These are phyloP conservation scores for Odontomyia ornata DNA, from an alignment of 2,888 invertebrate species.

Conservation along the genomic window DNA sequence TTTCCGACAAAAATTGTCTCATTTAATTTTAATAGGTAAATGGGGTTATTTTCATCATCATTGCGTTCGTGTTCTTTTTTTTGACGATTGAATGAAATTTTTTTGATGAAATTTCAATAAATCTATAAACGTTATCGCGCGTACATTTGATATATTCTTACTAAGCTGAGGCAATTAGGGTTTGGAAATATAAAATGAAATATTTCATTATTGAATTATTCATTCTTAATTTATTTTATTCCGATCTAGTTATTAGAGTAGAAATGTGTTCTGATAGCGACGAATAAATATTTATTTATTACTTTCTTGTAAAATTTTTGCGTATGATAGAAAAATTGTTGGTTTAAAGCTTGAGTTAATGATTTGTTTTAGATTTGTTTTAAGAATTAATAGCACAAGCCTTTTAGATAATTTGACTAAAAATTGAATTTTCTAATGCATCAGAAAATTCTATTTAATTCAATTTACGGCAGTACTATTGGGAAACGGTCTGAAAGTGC, in stretches of 20 bases:
- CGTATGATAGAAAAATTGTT: not conserved
- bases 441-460: too few relatives aligned
- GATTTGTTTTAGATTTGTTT: too few relatives aligned
- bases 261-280: too few relatives aligned
- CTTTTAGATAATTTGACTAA: too few relatives aligned
- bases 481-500: too few relatives aligned
- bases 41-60: conserved; percentile 20
- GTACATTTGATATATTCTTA: conserved; percentile 33
- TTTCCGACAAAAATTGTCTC: not conserved
- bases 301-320: not conserved
- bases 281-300: too few relatives aligned
- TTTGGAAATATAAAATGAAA: not conserved
- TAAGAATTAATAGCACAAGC: too few relatives aligned
- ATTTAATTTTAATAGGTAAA: not conserved
- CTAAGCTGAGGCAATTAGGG: conserved; percentile 20
- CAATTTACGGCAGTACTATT: too few relatives aligned
- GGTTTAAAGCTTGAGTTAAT: not conserved
- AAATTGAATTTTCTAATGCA: too few relatives aligned
- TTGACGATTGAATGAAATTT: not conserved
- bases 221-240: too few relatives aligned
- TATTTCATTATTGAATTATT: not conserved
- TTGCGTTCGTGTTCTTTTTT: too few relatives aligned
- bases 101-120: conserved; percentile 12
- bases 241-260: too few relatives aligned
- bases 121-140: conserved; percentile 15